Evolutionary conservation across 2,797 vertebrate species (phyloP).

Genomic region (Bovichtus diacanthus): DNA sequence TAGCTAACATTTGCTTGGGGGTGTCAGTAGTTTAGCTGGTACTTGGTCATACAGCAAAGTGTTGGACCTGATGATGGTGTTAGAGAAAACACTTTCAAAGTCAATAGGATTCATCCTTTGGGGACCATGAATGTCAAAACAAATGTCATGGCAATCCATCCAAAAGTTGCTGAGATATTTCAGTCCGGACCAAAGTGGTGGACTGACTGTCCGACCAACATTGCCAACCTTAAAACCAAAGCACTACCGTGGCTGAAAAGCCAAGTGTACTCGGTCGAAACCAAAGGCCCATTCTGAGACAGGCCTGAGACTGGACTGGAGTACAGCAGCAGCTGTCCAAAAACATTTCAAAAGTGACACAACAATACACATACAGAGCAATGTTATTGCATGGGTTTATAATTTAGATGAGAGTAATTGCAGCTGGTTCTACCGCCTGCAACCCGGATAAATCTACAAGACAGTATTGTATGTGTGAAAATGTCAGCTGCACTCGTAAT

Average conservation of each 20-base stretch:
- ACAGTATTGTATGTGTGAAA: background rate
- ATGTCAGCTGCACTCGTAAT: background rate
- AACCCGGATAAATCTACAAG: background rate
- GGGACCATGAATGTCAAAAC: background rate
- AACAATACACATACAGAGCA: background rate
- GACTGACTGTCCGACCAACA: background rate
- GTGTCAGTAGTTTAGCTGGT: no score
- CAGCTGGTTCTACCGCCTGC: background rate
- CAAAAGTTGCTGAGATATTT: background rate
- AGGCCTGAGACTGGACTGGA: background rate
- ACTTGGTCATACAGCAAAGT: background rate
- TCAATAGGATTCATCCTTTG: background rate
- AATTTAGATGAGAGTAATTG: background rate
- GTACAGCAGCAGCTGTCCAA: background rate
- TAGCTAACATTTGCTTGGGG: no score
- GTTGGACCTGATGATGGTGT: no score
- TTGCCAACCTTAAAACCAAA: background rate
- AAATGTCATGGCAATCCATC: background rate
- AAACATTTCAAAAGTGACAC: background rate
- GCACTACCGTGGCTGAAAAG: background rate
- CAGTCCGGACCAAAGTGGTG: background rate
- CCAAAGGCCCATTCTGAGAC: background rate
- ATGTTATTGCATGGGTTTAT: background rate
- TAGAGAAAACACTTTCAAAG: background rate
- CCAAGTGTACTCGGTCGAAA: background rate